phyloP scores from a whole-genome alignment of 2,888 invertebrate species.

The Gisinianus flammeolus region DNA sequence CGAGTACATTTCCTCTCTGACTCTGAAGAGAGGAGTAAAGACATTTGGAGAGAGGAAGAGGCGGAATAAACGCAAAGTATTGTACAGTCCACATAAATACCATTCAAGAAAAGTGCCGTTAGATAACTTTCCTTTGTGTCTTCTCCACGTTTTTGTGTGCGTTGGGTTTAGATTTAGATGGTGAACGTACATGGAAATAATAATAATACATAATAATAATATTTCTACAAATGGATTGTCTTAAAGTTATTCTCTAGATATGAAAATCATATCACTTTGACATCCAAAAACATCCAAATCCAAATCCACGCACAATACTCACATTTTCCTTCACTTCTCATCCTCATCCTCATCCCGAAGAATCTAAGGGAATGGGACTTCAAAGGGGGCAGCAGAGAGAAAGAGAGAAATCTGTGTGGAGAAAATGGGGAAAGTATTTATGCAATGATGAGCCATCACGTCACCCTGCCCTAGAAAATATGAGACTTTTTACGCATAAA shows the following conservation, averaged over 20 bases:
- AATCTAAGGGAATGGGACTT: not conserved
- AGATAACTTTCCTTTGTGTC: not conserved
- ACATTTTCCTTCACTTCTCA: not conserved
- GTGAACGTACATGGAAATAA: no score
- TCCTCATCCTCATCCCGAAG: not conserved
- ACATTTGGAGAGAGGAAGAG: not conserved
- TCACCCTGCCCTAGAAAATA: no score
- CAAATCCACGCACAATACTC: no score
- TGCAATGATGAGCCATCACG: no score
- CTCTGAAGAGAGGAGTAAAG: not conserved
- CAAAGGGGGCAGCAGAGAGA: not conserved
- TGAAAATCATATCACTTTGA: not conserved
- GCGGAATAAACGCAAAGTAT: no score
- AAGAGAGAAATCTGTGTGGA: no score
- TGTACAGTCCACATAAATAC: constrained; percentile 20
- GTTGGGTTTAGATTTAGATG: no score
- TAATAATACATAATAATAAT: no score
- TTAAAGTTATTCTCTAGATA: not conserved
- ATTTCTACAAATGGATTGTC: not conserved
- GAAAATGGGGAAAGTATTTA: no score
- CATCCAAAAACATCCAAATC: no score
- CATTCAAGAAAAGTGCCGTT: constrained; percentile 15
- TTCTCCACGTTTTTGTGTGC: not conserved
- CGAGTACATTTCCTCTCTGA: no score
- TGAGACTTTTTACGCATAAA: no score